These are phyloP conservation scores for Phortica magna DNA, from an alignment of 2,888 invertebrate species.

Conservation along the genomic window DNA sequence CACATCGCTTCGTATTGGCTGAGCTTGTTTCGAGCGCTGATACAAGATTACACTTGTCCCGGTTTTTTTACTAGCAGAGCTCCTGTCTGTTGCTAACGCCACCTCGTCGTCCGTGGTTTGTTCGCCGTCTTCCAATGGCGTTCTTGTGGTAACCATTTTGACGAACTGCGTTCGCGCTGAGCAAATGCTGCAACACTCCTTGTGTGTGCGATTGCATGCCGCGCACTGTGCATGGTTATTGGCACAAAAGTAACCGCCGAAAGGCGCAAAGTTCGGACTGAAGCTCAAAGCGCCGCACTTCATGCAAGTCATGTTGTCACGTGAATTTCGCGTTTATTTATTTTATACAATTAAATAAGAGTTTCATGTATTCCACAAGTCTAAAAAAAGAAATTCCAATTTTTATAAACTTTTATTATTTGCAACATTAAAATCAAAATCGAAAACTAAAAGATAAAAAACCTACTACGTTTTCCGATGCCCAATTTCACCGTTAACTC, in stretches of 20 bases:
- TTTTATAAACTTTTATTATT: neutral
- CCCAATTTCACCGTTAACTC: too few species aligned
- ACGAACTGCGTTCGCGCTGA: neutral
- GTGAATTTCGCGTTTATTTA: too few species aligned
- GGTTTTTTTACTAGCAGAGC: neutral
- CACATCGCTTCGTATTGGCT: too few species aligned
- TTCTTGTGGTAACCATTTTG: neutral
- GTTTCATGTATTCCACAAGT: too few species aligned
- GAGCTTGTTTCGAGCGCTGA: too few species aligned
- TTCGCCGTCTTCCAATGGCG: neutral
- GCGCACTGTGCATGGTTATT: constrained; percentile 51
- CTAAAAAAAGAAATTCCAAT: too few species aligned
- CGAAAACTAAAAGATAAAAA: neutral
- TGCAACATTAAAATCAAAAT: neutral
- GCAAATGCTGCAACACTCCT: constrained; percentile 39
- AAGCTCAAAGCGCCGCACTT: neutral
- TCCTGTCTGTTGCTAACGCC: neutral
- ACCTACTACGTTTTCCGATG: too few species aligned
- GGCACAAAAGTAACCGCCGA: constrained; percentile 50
- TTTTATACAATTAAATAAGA: too few species aligned
- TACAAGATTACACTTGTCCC: too few species aligned
- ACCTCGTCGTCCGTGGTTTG: neutral
- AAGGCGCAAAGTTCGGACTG: constrained; percentile 45
- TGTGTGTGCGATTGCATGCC: constrained; percentile 35
- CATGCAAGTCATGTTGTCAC: constrained; percentile 7